These are phyloP conservation scores for Lagopus muta DNA, from an alignment of 2,113 vertebrate genomes.

Conservation along the genomic window DNA sequence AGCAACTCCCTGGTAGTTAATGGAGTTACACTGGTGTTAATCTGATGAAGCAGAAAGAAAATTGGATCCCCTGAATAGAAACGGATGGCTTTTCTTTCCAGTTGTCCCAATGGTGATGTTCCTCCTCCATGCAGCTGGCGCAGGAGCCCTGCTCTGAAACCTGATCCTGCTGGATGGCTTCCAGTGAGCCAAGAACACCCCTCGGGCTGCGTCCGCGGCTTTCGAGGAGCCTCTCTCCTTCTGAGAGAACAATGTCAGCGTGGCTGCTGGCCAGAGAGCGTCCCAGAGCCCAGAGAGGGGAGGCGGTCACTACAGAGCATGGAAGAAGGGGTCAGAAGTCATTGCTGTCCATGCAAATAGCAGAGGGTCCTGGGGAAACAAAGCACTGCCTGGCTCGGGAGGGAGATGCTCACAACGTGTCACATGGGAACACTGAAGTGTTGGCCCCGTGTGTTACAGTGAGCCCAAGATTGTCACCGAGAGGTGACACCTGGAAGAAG, in stretches of 20 bases:
- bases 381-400: background rate
- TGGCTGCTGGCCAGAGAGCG: background rate
- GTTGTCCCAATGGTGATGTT: background rate
- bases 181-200: background rate
- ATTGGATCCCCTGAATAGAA: background rate
- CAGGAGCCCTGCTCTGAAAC: constrained; percentile 3
- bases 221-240: background rate
- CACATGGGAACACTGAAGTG: accelerated
- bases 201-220: background rate
- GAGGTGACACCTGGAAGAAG: background rate
- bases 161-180: background rate
- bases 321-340: background rate
- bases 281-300: background rate
- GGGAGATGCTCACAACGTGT: background rate
- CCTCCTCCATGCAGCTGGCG: background rate
- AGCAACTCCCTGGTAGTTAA: constrained; percentile 1
- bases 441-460: accelerated
- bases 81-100: background rate
- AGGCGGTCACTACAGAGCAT: accelerated
- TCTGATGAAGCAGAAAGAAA: constrained; percentile 12
- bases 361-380: accelerated
- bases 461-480: background rate
- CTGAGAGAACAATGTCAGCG: background rate
- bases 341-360: accelerated
- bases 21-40: background rate